phyloP scores from a whole-genome alignment of 2,888 invertebrate species.

The Spicauda simplicius region DNA sequence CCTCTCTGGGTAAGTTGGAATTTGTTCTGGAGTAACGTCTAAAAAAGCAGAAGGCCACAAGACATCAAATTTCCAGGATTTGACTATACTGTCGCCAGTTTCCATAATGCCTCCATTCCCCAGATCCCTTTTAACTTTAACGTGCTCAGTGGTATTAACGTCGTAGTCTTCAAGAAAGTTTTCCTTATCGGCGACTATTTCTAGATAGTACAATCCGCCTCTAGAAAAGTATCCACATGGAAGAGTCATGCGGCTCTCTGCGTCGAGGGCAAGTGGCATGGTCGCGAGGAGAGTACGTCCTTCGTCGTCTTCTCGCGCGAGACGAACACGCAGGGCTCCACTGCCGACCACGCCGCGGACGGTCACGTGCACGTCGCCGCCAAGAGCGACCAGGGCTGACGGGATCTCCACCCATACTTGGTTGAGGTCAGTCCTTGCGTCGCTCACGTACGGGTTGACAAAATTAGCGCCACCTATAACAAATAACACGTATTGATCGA shows the following conservation, averaged over 20 bases:
- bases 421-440: slow-evolving; percentile 68
- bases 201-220: slow-evolving; percentile 86
- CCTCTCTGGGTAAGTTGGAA: slow-evolving; percentile 91
- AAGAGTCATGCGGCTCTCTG: slow-evolving; percentile 80
- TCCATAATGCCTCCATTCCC: slow-evolving; percentile 69
- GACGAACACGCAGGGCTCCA: slow-evolving; percentile 66
- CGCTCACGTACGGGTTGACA: slow-evolving; percentile 70
- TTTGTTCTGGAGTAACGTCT: slow-evolving; percentile 89
- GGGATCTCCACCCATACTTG: slow-evolving; percentile 88
- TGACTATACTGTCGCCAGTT: slow-evolving; percentile 71
- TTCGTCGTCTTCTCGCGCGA: slow-evolving; percentile 80
- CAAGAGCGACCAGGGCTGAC: slow-evolving; percentile 90
- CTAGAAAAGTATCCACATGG: slow-evolving; percentile 90
- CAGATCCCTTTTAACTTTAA: slow-evolving; percentile 58
- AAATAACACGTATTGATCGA: not conserved
- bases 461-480: slow-evolving; percentile 68
- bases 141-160: slow-evolving; percentile 39
- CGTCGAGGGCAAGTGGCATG: slow-evolving; percentile 79
- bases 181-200: slow-evolving; percentile 68
- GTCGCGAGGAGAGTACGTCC: slow-evolving; percentile 68
- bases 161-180: slow-evolving; percentile 60
- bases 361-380: slow-evolving; percentile 91
- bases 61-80: slow-evolving; percentile 88
- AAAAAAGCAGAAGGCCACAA: slow-evolving; percentile 92
- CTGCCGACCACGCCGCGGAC: slow-evolving; percentile 82